Percentiles rank a stretch among this genome's conserved stretches.
These are phyloP conservation scores for Lasioglossum albipes DNA, from an alignment of 1,140 invertebrate genomes.

Conservation along the genomic window DNA sequence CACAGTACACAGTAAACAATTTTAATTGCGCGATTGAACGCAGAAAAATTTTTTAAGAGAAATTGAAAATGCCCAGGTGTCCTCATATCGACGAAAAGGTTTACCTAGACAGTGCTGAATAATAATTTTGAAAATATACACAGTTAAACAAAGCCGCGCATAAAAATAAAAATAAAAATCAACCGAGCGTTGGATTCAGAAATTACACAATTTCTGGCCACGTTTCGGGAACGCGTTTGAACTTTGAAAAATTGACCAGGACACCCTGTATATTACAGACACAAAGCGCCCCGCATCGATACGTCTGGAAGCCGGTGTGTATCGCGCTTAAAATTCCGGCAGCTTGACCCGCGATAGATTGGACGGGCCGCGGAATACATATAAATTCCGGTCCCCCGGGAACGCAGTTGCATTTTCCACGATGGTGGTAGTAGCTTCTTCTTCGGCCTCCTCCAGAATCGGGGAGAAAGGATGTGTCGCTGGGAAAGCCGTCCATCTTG, in stretches of 20 bases:
- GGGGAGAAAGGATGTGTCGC: slow-evolving; percentile 15
- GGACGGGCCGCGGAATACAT: slow-evolving; percentile 79
- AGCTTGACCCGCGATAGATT: slow-evolving; percentile 81
- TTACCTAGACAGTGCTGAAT: too few relatives aligned
- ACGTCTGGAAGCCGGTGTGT: slow-evolving; percentile 39
- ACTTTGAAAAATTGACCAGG: background rate
- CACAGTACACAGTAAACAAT: too few relatives aligned
- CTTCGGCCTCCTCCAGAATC: background rate
- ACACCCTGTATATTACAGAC: slow-evolving; percentile 4
- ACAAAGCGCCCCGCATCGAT: slow-evolving; percentile 20
- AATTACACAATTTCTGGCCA: too few relatives aligned
- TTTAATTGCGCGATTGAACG: too few relatives aligned
- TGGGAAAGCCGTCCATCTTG: background rate
- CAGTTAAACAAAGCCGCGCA: too few relatives aligned
- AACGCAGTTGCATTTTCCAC: slow-evolving; percentile 69
- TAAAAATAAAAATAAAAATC: too few relatives aligned
- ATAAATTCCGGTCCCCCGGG: slow-evolving; percentile 79
- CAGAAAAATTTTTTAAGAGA: too few relatives aligned
- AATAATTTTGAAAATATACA: too few relatives aligned
- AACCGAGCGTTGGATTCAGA: too few relatives aligned
- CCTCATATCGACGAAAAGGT: too few relatives aligned
- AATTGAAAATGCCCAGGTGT: too few relatives aligned
- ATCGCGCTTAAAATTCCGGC: slow-evolving; percentile 79
- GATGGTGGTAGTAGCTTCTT: slow-evolving; percentile 17
- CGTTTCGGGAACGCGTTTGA: background rate